phyloP scores from a whole-genome alignment of 2,113 vertebrate species.

The Vicugna pacos region DNA sequence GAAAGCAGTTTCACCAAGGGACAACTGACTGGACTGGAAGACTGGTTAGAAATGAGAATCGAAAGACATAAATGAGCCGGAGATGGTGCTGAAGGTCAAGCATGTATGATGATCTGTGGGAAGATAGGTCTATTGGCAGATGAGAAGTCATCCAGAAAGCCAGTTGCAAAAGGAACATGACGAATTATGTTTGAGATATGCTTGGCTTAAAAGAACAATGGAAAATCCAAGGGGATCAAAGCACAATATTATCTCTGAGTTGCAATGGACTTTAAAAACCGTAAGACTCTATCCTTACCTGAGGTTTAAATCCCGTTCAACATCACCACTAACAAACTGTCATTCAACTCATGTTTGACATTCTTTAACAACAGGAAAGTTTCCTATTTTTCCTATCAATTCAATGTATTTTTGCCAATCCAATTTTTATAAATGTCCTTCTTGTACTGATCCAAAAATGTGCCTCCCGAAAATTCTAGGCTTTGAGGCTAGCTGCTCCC shows the following conservation, averaged over 20 bases:
- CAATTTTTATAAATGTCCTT: constrained; percentile 24
- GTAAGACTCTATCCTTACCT: background rate
- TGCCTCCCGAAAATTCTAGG: constrained; percentile 43
- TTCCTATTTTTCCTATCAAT: background rate
- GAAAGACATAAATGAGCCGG: background rate
- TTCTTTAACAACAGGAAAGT: background rate
- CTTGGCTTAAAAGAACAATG: constrained; percentile 45
- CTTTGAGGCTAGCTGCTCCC: background rate
- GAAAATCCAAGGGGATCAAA: background rate
- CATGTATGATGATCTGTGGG: background rate
- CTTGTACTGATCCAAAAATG: background rate
- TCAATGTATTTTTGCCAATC: background rate
- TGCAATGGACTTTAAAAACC: background rate
- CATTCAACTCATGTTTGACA: constrained; percentile 35
- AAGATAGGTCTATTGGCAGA: background rate
- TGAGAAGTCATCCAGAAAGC: background rate
- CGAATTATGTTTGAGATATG: constrained; percentile 44
- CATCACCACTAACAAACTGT: background rate
- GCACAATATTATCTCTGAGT: background rate
- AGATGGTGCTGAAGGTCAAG: background rate
- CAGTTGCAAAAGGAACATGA: background rate
- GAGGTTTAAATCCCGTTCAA: background rate
- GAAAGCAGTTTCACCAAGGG: background rate
- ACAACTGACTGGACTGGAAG: background rate
- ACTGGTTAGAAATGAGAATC: background rate